These are phyloP conservation scores for Gryllus bimaculatus DNA, from an alignment of 1,140 invertebrate genomes.

Conservation along the genomic window DNA sequence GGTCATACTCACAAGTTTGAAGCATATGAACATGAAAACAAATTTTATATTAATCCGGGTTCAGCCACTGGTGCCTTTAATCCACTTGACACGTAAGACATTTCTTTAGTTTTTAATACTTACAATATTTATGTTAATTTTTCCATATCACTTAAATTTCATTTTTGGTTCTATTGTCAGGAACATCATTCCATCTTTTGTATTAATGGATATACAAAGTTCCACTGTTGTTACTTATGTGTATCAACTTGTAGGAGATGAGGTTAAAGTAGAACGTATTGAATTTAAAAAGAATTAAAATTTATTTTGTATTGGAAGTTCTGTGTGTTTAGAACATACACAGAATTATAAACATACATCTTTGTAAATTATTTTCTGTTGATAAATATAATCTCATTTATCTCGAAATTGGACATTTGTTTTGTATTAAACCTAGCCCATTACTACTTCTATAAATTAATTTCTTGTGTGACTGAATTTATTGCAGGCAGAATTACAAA, in stretches of 20 bases:
- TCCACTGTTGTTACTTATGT: conserved; percentile 96
- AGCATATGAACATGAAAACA: conserved; percentile 96
- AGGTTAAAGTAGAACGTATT: conserved; percentile 98
- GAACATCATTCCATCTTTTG: conserved; percentile 89
- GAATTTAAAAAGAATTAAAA: conserved; percentile 85
- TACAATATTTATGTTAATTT: neutral
- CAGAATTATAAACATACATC: too few relatives aligned
- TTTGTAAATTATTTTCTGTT: too few relatives aligned
- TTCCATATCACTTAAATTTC: neutral
- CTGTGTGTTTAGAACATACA: too few relatives aligned
- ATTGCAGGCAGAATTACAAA: too few relatives aligned
- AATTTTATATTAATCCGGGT: conserved; percentile 99
- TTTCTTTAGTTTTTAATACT: neutral
- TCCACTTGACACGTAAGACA: conserved; percentile 73
- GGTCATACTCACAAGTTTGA: conserved; percentile 99
- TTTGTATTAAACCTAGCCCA: too few relatives aligned
- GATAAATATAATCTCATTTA: too few relatives aligned
- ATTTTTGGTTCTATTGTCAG: conserved; percentile 44
- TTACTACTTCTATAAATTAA: too few relatives aligned
- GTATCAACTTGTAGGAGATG: conserved; percentile 93
- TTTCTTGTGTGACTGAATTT: too few relatives aligned
- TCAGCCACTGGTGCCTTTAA: conserved; percentile 97
- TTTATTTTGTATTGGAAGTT: too few relatives aligned
- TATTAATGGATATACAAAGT: conserved; percentile 97
- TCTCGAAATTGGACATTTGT: too few relatives aligned